Base-by-base conservation (phyloP, 2,797 vertebrate species). In the Thripadectes ignobilis region DNA sequence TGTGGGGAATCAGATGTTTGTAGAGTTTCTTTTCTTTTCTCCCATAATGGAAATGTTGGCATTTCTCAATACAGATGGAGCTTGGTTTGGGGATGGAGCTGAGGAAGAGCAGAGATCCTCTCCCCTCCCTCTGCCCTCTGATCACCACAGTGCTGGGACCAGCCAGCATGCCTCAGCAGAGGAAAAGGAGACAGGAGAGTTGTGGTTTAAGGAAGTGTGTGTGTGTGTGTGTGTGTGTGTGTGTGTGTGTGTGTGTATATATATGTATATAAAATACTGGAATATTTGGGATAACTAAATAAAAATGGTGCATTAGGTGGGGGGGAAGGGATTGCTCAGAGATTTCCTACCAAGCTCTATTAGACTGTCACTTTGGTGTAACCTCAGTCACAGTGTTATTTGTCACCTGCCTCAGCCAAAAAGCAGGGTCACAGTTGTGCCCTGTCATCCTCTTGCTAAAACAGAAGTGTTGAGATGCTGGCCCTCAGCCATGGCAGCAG, bases 131-230 rank as follows among this genome's bases (percentile, higher is more conserved):
- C 36, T 62, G 55, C 32, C 38, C 38, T 46, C n/a, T 55, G 29
- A 15, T 46, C 22, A 43, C 39, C 2, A 2, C 16, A 0, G 1
- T 6, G 0, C 24, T 69, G 43, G 29, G 16, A 68, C 30, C 30
- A 85, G 43, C 30, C 57, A 20, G 16, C 7, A 7, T 4, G 5
- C 23, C 62, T 54, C 16, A 36, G 51, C 43, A 41, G 38, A 34
- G 52, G 32, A 34, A 30, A 59, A 89, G 38, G 41, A 84, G 65
- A 24, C 7, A 8, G 3, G 3, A 22, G 46, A 57, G 46, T 13
- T 49, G 38, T 2, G 4, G 12, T 19, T 61, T 48, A 49, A 78
- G n/a, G 71, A 52, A 77, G 14, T 38, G 8, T 68, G 8, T 45
- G 10, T 51, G 27, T 8, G 11, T 79, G 10, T 15, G 9, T 49